Evolutionary conservation across 2,888 invertebrate genomes (phyloP).

Genomic region (Melikaiella ostensackeni): DNA sequence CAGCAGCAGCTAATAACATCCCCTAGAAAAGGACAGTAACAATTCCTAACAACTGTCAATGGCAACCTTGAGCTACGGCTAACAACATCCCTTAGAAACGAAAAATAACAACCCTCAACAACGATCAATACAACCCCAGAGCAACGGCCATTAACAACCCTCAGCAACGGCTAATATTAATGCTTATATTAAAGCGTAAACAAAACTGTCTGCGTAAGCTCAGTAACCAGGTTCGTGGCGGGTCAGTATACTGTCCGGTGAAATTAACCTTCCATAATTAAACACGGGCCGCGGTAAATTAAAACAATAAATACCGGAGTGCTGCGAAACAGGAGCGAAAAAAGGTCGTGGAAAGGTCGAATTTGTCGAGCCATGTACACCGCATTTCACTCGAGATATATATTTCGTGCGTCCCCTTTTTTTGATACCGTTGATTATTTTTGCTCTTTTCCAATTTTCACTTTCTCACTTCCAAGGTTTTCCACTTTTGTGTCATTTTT

Average conservation of each 20-base stretch:
- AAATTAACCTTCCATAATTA: constrained; percentile 76
- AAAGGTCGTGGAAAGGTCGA: constrained; percentile 45
- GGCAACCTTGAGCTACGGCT: no score
- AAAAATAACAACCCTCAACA: no score
- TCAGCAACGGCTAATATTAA: no score
- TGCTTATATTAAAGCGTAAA: constrained; percentile 48
- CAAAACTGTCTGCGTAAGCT: constrained; percentile 48
- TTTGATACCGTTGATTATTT: neutral
- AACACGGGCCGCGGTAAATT: constrained; percentile 71
- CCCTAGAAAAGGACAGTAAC: no score
- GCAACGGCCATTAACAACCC: no score
- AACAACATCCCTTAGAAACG: no score
- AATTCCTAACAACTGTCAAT: no score
- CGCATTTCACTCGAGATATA: constrained; percentile 37
- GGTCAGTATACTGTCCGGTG: constrained; percentile 52
- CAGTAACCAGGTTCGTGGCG: constrained; percentile 45
- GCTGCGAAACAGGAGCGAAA: constrained; percentile 51
- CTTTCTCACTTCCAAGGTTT: neutral
- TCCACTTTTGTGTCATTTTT: neutral
- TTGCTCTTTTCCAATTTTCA: neutral
- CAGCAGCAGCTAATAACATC: no score
- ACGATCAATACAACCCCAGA: no score
- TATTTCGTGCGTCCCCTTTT: neutral
- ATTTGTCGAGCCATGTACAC: constrained; percentile 50
- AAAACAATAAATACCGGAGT: constrained; percentile 73